Conservation (phyloP, 2,888 invertebrate genomes). For the Calephelis perditalis region DNA sequence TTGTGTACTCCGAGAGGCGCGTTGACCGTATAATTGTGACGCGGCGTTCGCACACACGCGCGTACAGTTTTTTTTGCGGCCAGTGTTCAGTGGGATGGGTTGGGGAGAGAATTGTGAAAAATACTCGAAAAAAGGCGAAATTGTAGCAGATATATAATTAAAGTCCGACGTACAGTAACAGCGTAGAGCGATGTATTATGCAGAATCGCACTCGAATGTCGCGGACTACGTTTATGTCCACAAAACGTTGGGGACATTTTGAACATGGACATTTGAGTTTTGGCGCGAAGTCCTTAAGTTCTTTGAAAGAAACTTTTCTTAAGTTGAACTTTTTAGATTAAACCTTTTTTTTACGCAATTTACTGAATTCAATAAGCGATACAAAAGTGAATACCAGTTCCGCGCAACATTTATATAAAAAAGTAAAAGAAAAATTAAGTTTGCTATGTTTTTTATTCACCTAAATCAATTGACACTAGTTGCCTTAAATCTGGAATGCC, state of each 20-base stretch:
- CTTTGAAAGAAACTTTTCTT: conserved; percentile 12
- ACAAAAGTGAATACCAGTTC: too few species aligned
- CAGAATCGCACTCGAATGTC: conserved; percentile 62
- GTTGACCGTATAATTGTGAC: conserved; percentile 34
- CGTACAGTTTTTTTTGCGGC: conserved; percentile 56
- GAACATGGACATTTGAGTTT: conserved; percentile 37
- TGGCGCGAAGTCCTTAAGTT: conserved; percentile 33
- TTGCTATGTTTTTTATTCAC: too few species aligned
- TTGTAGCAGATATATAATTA: conserved; percentile 79
- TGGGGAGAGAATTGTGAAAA: conserved; percentile 75
- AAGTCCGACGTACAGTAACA: conserved; percentile 71
- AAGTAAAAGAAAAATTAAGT: too few species aligned
- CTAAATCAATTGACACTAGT: too few species aligned
- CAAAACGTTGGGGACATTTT: conserved; percentile 47
- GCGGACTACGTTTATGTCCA: conserved; percentile 42
- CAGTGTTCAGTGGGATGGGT: conserved; percentile 49
- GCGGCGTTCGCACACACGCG: conserved; percentile 48
- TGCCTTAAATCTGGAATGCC: too few species aligned
- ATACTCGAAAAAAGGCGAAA: conserved; percentile 79
- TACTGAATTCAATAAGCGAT: too few species aligned
- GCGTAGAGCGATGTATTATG: conserved; percentile 73
- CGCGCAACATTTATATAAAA: too few species aligned
- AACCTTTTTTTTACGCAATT: not conserved
- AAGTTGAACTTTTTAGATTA: not conserved
- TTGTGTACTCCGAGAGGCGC: conserved; percentile 21